Base-by-base conservation (phyloP, 2,113 vertebrate genomes). In the Microcebus jonahi region DNA sequence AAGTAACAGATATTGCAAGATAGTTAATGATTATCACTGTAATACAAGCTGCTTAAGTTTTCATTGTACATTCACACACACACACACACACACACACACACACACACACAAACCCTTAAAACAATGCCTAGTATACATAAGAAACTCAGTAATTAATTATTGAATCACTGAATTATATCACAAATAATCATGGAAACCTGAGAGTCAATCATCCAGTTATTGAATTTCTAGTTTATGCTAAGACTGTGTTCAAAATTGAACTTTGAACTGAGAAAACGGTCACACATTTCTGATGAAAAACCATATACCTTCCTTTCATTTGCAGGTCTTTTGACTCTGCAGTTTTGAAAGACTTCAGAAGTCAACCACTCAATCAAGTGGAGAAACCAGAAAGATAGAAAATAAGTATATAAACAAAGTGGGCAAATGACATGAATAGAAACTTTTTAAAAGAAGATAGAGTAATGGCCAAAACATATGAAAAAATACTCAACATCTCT, bases 311-410 rank as follows among this genome's bases (percentile, higher is more conserved):
- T 12, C 11, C 5, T 27, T 85, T 50, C 3, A 89, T 65, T 88
- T 75, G 9, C 80, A 2, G 23, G 27, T 65, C 21, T 63, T 63
- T 88, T 50, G 48, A 93, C 84, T 34, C 50, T 50, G 18, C 2
- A 94, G 77, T 88, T 71, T 61, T 88, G 61, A 88, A 71, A 68
- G 1, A 87, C 14, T 48, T 73, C 48, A 85, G 42, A 95, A 97
- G 90, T 87, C 39, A 95, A 42, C 34, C 42, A 27, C 15, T 91
- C 21, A 84, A 80, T 3, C 21, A 93, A 61, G 36, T 61, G 55
- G 25, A 25, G 4, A 75, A 12, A 9, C 12, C 29, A 1, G 31
- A 45, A 34, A 91, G 39, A 13, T 86, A 1, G 42, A 59, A 76
- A 63, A 91, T 36, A 2, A 67, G 25, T 63, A 63, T 12, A 77